Evolutionary conservation across 2,888 invertebrate species (phyloP).

Genomic region (Acronicta alni): DNA sequence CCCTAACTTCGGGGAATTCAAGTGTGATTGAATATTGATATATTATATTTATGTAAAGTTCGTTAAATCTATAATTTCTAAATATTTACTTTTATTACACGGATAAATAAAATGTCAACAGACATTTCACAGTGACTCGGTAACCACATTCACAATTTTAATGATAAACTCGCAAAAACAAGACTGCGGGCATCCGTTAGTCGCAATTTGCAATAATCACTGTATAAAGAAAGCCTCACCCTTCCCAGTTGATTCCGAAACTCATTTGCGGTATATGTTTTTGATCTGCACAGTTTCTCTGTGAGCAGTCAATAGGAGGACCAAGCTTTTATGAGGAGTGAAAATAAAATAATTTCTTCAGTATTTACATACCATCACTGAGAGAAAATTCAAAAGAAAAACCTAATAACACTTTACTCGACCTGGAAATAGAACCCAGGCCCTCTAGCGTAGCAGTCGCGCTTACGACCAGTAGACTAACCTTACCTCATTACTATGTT

Average conservation of each 20-base stretch:
- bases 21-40: no score
- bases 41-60: no score
- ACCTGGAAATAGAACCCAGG: no score
- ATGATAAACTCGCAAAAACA: slow-evolving; percentile 71
- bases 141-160: slow-evolving; percentile 60
- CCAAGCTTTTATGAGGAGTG: slow-evolving; percentile 40
- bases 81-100: slow-evolving; percentile 6
- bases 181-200: slow-evolving; percentile 73
- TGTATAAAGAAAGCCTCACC: slow-evolving; percentile 79
- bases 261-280: slow-evolving; percentile 84
- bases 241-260: slow-evolving; percentile 75
- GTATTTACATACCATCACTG: no score
- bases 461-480: no score
- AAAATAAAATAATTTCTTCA: no score
- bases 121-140: slow-evolving; percentile 27
- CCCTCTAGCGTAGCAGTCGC: no score
- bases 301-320: slow-evolving; percentile 49
- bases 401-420: no score
- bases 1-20: no score
- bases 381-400: no score
- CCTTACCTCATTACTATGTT: no score
- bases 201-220: slow-evolving; percentile 83
- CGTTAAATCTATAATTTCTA: no score
- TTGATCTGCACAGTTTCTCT: slow-evolving; percentile 71
- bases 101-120: slow-evolving; percentile 31